Conservation (phyloP, 2,797 vertebrate species). For the Tapera naevia region DNA sequence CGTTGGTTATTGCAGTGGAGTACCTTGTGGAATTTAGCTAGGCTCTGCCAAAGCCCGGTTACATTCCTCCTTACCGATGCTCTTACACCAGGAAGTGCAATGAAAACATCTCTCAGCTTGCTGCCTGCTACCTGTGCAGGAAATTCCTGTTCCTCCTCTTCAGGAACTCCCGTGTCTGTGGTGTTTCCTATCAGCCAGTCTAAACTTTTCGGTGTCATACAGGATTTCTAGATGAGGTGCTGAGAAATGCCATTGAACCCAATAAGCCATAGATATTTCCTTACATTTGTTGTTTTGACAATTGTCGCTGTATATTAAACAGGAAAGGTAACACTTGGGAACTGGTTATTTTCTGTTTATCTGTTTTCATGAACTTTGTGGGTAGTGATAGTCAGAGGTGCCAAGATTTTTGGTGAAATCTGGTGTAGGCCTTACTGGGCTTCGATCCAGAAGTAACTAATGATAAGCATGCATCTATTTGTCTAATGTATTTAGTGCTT, state of each 20-base stretch:
- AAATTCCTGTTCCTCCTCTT: constrained; percentile 55
- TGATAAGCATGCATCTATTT: neutral
- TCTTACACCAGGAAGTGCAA: constrained; percentile 23
- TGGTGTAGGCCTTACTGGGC: neutral
- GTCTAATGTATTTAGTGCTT: neutral
- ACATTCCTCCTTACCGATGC: neutral
- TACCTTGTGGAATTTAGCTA: neutral
- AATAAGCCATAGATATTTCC: neutral
- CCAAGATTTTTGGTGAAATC: neutral
- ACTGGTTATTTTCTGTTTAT: neutral
- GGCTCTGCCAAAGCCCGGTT: neutral
- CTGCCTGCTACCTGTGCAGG: constrained; percentile 55
- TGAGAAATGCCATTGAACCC: neutral
- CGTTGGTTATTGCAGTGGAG: neutral
- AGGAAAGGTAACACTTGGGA: neutral
- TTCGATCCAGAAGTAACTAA: neutral
- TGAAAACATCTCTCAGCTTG: constrained; percentile 31
- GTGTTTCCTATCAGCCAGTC: neutral
- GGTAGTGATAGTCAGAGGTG: neutral
- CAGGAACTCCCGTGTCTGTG: constrained; percentile 47
- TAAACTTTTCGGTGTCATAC: constrained; percentile 12
- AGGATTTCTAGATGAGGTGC: neutral
- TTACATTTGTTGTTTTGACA: neutral
- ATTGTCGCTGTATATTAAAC: neutral
- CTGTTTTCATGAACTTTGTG: neutral